Evolutionary conservation across 53 echinoderm and acorn worm genomes (phyloP).

Genomic region (Zoroaster sp.): DNA sequence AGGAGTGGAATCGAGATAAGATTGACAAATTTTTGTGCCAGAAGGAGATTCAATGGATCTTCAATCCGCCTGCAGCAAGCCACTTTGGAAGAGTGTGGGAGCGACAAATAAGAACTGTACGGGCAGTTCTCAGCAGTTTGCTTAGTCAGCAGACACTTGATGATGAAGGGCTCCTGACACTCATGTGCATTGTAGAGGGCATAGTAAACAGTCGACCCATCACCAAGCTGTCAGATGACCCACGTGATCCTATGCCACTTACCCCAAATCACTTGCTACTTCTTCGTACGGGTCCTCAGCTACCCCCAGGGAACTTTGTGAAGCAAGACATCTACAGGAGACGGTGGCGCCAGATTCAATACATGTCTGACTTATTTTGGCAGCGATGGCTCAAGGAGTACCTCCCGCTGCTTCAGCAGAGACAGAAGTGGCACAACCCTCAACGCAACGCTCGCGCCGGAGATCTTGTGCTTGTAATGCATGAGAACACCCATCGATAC

Average conservation of each 20-base stretch:
- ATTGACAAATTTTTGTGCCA: neutral
- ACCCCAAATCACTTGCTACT: neutral
- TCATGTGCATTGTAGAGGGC: neutral
- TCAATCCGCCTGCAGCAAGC: neutral
- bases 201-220: constrained; percentile 8
- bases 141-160: neutral
- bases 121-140: neutral
- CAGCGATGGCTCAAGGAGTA: neutral
- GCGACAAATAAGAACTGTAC: neutral
- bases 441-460: no score
- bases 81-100: constrained; percentile 15
- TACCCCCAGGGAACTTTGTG: neutral
- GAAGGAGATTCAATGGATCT: constrained; percentile 10
- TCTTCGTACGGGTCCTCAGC: neutral
- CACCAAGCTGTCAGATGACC: neutral
- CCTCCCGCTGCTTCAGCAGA: neutral
- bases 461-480: no score
- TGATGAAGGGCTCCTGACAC: neutral
- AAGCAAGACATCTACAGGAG: neutral
- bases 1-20: neutral
- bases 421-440: no score
- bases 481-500: no score
- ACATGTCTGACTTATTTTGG: neutral
- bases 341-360: neutral
- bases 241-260: neutral